These are phyloP conservation scores for Zaprionus ghesquierei DNA, from an alignment of 1,140 invertebrate species.

Conservation along the genomic window DNA sequence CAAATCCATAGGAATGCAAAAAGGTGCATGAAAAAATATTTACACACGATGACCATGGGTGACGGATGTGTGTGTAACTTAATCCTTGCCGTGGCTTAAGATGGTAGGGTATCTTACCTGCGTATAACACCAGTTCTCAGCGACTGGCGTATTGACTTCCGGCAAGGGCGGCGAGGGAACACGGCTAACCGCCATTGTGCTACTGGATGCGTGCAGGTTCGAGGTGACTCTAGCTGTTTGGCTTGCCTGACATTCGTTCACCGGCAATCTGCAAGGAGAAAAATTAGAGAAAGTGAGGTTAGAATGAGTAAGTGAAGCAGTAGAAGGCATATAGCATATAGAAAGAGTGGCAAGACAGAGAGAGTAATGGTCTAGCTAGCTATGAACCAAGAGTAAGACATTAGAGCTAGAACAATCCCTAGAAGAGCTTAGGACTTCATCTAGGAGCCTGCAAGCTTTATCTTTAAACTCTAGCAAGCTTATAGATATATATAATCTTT, in stretches of 20 bases:
- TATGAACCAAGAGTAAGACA: too few species aligned
- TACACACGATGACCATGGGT: conserved; percentile 19
- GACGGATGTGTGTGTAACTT: conserved; percentile 37
- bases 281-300: conserved; percentile 30
- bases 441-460: too few species aligned
- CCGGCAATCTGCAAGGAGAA: conserved; percentile 88
- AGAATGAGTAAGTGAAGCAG: not conserved
- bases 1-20: conserved; percentile 74
- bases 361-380: too few species aligned
- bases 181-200: conserved; percentile 94
- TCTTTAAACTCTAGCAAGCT: too few species aligned
- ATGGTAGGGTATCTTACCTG: conserved; percentile 86
- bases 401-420: too few species aligned
- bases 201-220: conserved; percentile 87
- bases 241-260: conserved; percentile 92
- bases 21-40: conserved; percentile 21
- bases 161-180: conserved; percentile 94
- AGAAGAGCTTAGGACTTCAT: too few species aligned
- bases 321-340: too few species aligned
- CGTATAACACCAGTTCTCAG: conserved; percentile 98
- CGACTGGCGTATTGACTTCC: conserved; percentile 95
- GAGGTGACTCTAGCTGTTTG: conserved; percentile 91
- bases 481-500: not conserved
- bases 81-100: conserved; percentile 52
- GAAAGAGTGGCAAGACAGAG: too few species aligned